Evolutionary conservation across 1,140 invertebrate species (phyloP), one percentile per base, ranked within the genome.

Genomic region (Ceratoteleas bidentatus): DNA sequence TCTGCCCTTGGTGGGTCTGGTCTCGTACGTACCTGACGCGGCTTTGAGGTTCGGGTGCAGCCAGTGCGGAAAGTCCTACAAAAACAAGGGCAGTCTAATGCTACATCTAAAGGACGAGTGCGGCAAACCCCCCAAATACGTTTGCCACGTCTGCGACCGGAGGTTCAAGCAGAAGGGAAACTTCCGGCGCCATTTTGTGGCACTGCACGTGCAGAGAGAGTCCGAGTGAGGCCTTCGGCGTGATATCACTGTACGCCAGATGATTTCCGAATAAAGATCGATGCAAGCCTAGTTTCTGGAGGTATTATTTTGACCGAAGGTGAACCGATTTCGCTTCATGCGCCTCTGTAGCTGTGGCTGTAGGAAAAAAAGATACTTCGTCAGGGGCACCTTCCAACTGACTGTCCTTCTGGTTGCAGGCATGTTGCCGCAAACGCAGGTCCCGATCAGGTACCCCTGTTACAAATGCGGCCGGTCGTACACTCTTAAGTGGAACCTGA

Each of bases 71-170:
- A 85, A 73, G 32, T 52, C 73, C 6, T 87, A 87, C 52, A 74
- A 40, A 53, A 66, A 79, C 62, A 86, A 85, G 50, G 65, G 85
- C 36, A 89, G 85, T 52, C 53, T 90, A 15, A 84, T 64, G 10
- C 78, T 88, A 7, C 90, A 91, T 36, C 14, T 85, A 5, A 92
- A 91, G 13, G 60, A 82, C 38, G 88, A 90, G 36, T 90, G 89
- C 56, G 84, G 84, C 3, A 87, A 85, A 15, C 5, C 32, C 10
- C 75, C 75, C 13, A 72, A 79, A 34, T 79, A 65, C 15, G 49
- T 65, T 34, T 79, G 75, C 9, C 33, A 66, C 0, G 33, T 73
- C 47, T 79, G 76, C 33, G 64, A 73, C 14, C 64, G 61, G 5
- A 10, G 49, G 3, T 79, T 79, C 43, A 53, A 61, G 33, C 66